Evolutionary conservation across 2,888 invertebrate genomes (phyloP), one percentile per base, ranked within the genome.

Genomic region (Philaethria dido): DNA sequence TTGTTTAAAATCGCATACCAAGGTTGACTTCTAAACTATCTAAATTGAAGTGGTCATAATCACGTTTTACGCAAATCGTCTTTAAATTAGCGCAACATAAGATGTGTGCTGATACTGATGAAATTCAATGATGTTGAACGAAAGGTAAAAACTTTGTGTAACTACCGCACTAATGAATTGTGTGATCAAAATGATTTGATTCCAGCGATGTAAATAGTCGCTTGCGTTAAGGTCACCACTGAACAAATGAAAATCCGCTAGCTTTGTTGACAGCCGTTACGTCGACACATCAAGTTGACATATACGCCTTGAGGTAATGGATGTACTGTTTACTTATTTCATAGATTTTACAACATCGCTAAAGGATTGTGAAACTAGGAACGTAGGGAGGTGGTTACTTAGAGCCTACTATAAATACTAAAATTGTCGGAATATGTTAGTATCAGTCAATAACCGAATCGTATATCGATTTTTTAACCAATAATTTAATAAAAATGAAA

Each of bases 321-420:
- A 87, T 80, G 80, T 79, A 83, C 80, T 92, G 87, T 92, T 92
- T 91, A 88, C 91, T 84, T 87, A 89, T 90, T 88, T 90, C 89
- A 89, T 89, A 83, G 82, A 89, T 86, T 89, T 90, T 87, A 84
- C 87, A 88, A 86, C 87, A 88, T 81, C 82, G 79, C 82, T 29
- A 81, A 82, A 81, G 82, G 77, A 84, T 88, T 89, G 85, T 83
- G 89, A 85, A 88, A 89, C 80, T 80, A 83, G 81, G 78, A 86
- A 77, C 80, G 80, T 75, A 80, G 80, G 84, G 89, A 85, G 89
- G 88, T 88, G 89, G 90, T 72, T 77, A 77, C 78, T 77, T 80
- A 76, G 78, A 80, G 77, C 76, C 80, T 79, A 82, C 80, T 92
- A 92, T 92, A 92, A 89, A 92, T 88, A 88, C 83, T 78, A 78